These are phyloP conservation scores for Bothrops jararaca DNA, from an alignment of 2,113 vertebrate genomes.

Conservation along the genomic window DNA sequence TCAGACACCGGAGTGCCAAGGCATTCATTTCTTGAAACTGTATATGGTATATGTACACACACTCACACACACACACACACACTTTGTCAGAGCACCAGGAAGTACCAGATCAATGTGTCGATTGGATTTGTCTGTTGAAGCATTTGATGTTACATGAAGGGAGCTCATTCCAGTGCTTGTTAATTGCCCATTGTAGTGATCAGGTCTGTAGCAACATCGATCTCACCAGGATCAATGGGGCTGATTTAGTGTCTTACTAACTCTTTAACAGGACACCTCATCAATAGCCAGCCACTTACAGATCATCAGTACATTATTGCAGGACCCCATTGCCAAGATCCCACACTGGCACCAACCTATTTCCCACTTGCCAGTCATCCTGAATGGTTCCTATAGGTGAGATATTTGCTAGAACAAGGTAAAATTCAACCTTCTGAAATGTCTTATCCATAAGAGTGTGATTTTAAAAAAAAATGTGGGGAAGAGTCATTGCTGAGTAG, in stretches of 20 bases:
- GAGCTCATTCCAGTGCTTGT: slow-evolving; percentile 67
- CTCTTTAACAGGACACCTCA: slow-evolving; percentile 81
- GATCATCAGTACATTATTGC: slow-evolving; percentile 57
- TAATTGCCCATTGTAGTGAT: slow-evolving; percentile 74
- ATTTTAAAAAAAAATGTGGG: not conserved
- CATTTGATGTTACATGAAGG: slow-evolving; percentile 68
- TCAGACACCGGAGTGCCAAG: no score
- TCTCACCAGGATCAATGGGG: slow-evolving; percentile 78
- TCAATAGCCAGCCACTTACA: slow-evolving; percentile 79
- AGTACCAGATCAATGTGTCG: slow-evolving; percentile 41
- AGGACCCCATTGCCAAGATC: slow-evolving; percentile 24
- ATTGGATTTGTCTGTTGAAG: slow-evolving; percentile 71
- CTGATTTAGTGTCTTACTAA: slow-evolving; percentile 85
- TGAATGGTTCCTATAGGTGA: slow-evolving; percentile 52
- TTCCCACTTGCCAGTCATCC: slow-evolving; percentile 43
- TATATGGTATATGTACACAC: not conserved
- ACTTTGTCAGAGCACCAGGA: not conserved
- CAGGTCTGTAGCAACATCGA: slow-evolving; percentile 79
- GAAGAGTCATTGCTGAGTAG: not conserved
- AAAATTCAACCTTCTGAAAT: not conserved
- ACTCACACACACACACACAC: not conserved
- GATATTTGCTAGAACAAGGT: fast-evolving
- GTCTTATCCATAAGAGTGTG: not conserved
- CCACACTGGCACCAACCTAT: not conserved
- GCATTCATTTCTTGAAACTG: not conserved